These are phyloP conservation scores for Ammospiza maritima DNA, from an alignment of 2,797 vertebrate species.

Conservation along the genomic window DNA sequence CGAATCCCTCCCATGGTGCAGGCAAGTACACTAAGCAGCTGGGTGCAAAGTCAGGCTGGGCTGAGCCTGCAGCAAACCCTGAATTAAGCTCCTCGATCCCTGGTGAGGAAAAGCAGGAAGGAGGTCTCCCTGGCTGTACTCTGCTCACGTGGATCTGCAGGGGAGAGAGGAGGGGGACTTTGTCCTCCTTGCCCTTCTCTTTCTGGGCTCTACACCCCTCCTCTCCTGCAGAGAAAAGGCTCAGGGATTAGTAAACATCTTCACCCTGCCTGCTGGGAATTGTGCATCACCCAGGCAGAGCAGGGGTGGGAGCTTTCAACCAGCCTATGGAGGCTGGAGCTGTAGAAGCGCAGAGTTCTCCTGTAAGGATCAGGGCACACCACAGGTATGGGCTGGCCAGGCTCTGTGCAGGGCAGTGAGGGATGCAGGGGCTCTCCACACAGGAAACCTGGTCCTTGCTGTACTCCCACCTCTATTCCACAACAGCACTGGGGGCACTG, in stretches of 20 bases:
- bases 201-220: neutral
- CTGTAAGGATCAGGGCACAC: neutral
- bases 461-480: neutral
- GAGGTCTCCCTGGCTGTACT: neutral
- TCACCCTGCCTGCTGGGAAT: neutral
- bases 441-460: neutral
- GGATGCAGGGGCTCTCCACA: fast-evolving
- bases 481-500: no score
- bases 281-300: neutral
- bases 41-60: neutral
- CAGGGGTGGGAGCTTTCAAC: neutral
- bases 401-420: neutral
- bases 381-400: neutral
- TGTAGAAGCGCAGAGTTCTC: neutral
- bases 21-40: neutral
- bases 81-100: neutral
- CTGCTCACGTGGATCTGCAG: neutral
- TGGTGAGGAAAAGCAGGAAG: neutral
- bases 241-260: neutral
- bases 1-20: neutral
- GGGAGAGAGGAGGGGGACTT: neutral
- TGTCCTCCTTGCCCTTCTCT: neutral
- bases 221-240: neutral
- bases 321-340: neutral
- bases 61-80: neutral